These are phyloP conservation scores for Pelosia muscerda DNA, from an alignment of 2,888 invertebrate species.

Conservation along the genomic window DNA sequence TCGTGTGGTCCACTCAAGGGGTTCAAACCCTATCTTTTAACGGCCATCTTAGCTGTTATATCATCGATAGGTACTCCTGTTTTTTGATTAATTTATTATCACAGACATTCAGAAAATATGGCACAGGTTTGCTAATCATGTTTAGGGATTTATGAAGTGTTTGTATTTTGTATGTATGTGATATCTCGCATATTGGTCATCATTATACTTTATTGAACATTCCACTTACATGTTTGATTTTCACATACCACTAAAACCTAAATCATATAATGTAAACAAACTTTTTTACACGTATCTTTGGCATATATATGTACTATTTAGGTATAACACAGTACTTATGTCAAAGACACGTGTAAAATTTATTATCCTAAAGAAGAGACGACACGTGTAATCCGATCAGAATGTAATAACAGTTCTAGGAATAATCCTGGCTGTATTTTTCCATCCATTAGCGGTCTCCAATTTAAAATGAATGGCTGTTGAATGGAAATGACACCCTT, in stretches of 20 bases:
- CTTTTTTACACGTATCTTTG: not conserved
- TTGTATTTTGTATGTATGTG: not conserved
- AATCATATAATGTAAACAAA: not conserved
- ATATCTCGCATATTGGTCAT: constrained; percentile 2
- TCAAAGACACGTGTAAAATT: not conserved
- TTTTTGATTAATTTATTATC: not conserved
- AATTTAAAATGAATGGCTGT: constrained; percentile 49
- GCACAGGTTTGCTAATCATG: not conserved
- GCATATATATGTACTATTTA: no score
- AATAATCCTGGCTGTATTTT: constrained; percentile 15
- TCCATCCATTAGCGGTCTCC: constrained; percentile 18
- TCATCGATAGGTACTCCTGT: not conserved
- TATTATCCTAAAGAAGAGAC: not conserved
- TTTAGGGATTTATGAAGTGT: not conserved
- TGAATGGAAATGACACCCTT: constrained; percentile 38
- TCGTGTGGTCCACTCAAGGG: not conserved
- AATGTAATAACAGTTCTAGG: constrained; percentile 10
- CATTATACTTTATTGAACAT: not conserved
- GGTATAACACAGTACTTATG: not conserved
- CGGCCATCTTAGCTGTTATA: no score
- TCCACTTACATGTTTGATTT: not conserved
- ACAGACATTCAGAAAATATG: not conserved
- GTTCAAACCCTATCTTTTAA: not conserved
- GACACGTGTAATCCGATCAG: not conserved
- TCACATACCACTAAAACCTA: constrained; percentile 2